Percentiles rank a stretch among this genome's conserved stretches.
Evolutionary conservation across 2,888 invertebrate species (phyloP).

Genomic region (Alloplasta piceator): DNA sequence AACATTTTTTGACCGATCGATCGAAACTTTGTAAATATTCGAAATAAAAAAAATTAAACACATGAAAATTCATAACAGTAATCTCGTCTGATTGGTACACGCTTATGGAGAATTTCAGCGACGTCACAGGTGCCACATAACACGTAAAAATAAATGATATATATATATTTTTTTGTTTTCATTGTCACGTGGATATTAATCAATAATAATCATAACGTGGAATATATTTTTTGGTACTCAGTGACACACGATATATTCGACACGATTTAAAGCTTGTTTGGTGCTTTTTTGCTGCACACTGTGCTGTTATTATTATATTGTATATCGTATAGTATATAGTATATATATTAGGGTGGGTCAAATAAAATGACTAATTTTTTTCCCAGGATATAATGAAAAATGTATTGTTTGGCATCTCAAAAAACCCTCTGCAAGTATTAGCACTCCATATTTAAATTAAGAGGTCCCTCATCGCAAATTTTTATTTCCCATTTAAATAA

Average conservation of each 20-base stretch:
- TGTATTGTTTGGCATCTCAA: too few species aligned
- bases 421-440: too few species aligned
- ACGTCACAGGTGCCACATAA: constrained; percentile 67
- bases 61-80: constrained; percentile 30
- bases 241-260: constrained; percentile 68
- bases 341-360: too few species aligned
- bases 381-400: too few species aligned
- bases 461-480: too few species aligned
- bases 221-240: constrained; percentile 41
- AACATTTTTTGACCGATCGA: constrained; percentile 29
- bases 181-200: constrained; percentile 28
- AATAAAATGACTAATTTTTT: too few species aligned
- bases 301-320: constrained; percentile 69
- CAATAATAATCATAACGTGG: constrained; percentile 46
- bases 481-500: too few species aligned
- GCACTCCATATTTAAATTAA: too few species aligned
- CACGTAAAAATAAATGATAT: constrained; percentile 61
- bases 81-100: constrained; percentile 38
- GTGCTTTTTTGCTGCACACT: constrained; percentile 77
- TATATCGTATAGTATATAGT: constrained; percentile 19
- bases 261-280: constrained; percentile 61
- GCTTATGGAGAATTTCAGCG: constrained; percentile 53
- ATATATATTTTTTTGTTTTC: constrained; percentile 53
- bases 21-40: constrained; percentile 27
- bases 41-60: constrained; percentile 9